Evolutionary conservation across 1,140 invertebrate species (phyloP).

Genomic region (Lithobius niger): DNA sequence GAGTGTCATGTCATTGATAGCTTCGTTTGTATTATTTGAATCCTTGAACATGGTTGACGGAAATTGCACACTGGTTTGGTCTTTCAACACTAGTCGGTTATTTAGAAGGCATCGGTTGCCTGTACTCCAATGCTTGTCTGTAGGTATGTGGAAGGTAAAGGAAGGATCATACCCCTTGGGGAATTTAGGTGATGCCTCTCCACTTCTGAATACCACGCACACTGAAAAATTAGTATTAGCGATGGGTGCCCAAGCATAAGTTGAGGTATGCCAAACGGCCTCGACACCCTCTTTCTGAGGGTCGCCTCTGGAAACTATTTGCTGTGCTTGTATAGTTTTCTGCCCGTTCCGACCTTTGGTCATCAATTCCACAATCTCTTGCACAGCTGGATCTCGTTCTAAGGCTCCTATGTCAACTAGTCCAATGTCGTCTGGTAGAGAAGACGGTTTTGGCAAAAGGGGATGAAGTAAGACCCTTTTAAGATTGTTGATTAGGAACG

Average conservation of each 20-base stretch:
- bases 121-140: no score
- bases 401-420: not conserved
- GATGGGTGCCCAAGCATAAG: not conserved
- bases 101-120: no score
- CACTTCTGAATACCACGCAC: not conserved
- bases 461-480: not conserved
- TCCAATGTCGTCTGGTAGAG: not conserved
- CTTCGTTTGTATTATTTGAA: no score
- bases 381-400: not conserved
- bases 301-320: not conserved
- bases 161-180: no score
- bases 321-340: not conserved
- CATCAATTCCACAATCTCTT: not conserved
- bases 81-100: no score
- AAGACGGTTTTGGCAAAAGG: not conserved
- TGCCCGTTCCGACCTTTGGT: not conserved
- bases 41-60: no score
- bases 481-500: not conserved
- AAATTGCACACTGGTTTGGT: no score
- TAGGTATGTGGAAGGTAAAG: no score
- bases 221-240: not conserved
- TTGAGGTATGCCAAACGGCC: not conserved
- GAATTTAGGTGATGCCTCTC: no score
- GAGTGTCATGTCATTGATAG: no score
- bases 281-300: not conserved